A percentile compares a stretch with the other conserved stretches of the same genome.
Evolutionary conservation across 2,113 vertebrate genomes (phyloP).

Genomic region (Atherinomorus stipes): DNA sequence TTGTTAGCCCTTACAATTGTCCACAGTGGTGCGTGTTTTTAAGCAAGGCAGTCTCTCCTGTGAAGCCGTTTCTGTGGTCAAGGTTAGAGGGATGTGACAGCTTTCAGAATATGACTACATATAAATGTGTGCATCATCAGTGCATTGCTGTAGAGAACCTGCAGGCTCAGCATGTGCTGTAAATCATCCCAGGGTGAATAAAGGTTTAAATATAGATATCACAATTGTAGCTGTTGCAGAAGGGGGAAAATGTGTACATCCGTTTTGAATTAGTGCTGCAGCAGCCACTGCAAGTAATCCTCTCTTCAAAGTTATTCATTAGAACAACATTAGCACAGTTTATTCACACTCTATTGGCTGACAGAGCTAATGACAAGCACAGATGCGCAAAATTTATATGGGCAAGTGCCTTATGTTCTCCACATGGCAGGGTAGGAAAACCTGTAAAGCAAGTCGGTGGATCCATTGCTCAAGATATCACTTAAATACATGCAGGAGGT

Average conservation of each 20-base stretch:
- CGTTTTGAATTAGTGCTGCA: conserved; percentile 40
- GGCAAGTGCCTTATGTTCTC: conserved; percentile 38
- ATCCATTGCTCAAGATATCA: neutral
- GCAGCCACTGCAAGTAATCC: conserved; percentile 48
- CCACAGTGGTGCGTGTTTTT: conserved; percentile 16
- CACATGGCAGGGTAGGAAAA: conserved; percentile 27
- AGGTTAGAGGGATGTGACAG: conserved; percentile 10
- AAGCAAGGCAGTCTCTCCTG: conserved; percentile 41
- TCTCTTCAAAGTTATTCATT: conserved; percentile 54
- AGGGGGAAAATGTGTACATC: conserved; percentile 36
- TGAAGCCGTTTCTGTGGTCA: neutral
- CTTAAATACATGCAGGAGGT: neutral
- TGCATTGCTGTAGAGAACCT: conserved; percentile 33
- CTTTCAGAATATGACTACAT: conserved; percentile 9
- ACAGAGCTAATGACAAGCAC: conserved; percentile 55
- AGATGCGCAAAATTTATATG: conserved; percentile 61
- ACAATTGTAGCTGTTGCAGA: conserved; percentile 18
- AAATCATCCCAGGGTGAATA: conserved; percentile 46
- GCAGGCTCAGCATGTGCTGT: conserved; percentile 50
- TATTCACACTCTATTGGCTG: conserved; percentile 65
- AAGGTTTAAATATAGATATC: conserved; percentile 58
- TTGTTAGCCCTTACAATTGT: conserved; percentile 12
- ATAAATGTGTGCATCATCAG: conserved; percentile 32
- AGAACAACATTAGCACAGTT: conserved; percentile 58
- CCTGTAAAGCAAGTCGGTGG: neutral